These are phyloP conservation scores for Eupleurogrammus muticus DNA, from an alignment of 2,797 vertebrate species.

Conservation along the genomic window DNA sequence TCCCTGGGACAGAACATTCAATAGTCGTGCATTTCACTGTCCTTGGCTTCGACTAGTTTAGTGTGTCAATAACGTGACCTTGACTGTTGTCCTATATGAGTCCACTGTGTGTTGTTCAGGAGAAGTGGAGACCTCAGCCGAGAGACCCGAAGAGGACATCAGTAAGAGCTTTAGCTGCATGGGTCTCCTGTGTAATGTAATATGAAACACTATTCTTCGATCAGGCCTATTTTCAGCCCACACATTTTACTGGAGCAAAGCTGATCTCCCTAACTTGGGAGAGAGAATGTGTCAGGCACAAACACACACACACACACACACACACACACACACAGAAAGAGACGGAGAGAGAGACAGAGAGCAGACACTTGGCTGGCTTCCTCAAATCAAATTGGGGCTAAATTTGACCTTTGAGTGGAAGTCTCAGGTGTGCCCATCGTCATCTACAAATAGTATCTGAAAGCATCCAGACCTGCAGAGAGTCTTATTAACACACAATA, in stretches of 20 bases:
- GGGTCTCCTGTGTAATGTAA: slow-evolving; percentile 78
- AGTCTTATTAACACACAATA: neutral
- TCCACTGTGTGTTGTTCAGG: slow-evolving; percentile 46
- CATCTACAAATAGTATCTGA: slow-evolving; percentile 25
- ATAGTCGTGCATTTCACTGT: slow-evolving; percentile 4
- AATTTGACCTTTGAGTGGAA: slow-evolving; percentile 70
- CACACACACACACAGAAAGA: slow-evolving; percentile 27
- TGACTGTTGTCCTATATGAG: slow-evolving; percentile 46
- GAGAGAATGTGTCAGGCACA: slow-evolving; percentile 53
- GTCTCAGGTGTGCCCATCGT: slow-evolving; percentile 47
- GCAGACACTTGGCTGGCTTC: slow-evolving; percentile 51
- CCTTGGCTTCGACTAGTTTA: slow-evolving; percentile 1
- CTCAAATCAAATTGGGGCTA: slow-evolving; percentile 61
- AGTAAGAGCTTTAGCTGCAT: slow-evolving; percentile 54
- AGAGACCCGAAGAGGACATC: slow-evolving; percentile 67
- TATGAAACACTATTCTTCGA: slow-evolving; percentile 76
- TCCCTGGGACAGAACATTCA: neutral
- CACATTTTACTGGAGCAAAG: slow-evolving; percentile 75
- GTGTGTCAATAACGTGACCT: slow-evolving; percentile 51
- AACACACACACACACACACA: slow-evolving; percentile 23
- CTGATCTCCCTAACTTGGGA: slow-evolving; percentile 69
- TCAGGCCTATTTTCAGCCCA: slow-evolving; percentile 79
- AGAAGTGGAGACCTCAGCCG: slow-evolving; percentile 57
- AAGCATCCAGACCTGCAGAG: slow-evolving; percentile 28
- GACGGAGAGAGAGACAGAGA: neutral